Evolutionary conservation across 2,113 vertebrate species (phyloP).

Genomic region (Athene cunicularia): DNA sequence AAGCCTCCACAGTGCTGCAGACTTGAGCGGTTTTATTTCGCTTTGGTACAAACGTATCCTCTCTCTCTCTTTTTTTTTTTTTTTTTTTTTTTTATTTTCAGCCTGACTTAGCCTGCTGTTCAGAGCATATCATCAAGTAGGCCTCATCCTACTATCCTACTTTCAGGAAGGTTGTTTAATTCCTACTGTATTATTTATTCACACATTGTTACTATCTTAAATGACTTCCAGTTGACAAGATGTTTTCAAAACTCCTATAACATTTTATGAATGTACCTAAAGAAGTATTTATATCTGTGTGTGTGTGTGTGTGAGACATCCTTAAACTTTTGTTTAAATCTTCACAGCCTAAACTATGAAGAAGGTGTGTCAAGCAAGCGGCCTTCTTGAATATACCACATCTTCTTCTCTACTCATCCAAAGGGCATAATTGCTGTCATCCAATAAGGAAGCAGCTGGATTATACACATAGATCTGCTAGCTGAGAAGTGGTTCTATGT

Average conservation of each 20-base stretch:
- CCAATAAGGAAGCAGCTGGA: background rate
- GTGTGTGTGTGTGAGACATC: background rate
- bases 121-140: background rate
- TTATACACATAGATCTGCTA: background rate
- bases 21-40: conserved; percentile 39
- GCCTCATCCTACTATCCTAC: background rate
- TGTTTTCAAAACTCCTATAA: background rate
- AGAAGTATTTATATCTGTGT: background rate
- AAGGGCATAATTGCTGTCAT: background rate
- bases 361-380: background rate
- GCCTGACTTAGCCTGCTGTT: background rate
- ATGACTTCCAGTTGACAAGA: background rate
- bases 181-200: background rate
- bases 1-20: conserved; percentile 24
- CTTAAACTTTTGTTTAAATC: background rate
- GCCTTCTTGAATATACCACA: background rate
- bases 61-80: background rate
- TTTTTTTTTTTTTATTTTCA: background rate
- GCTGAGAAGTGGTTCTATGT: background rate
- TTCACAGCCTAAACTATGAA: background rate
- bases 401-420: background rate
- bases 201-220: background rate
- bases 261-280: background rate
- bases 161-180: background rate
- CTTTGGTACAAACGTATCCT: background rate